A percentile compares a stretch with the other conserved stretches of the same genome.
Evolutionary conservation across 2,113 vertebrate genomes (phyloP).

Genomic region (Rhea americana): DNA sequence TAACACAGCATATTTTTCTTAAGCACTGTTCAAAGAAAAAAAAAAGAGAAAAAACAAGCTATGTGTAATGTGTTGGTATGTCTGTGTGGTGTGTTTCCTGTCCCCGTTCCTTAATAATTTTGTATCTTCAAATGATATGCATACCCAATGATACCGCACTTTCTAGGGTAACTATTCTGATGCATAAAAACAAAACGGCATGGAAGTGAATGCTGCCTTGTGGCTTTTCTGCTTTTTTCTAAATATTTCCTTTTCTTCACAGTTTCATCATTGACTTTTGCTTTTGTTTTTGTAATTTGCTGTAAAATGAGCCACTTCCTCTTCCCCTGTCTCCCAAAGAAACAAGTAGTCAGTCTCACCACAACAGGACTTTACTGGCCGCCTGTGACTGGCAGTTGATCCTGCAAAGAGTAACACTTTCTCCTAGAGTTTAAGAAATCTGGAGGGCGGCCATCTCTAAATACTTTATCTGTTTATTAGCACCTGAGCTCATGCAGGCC

Average conservation of each 20-base stretch:
- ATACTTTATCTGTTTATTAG: neutral
- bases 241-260: neutral
- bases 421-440: neutral
- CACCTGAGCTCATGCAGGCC: neutral
- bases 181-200: neutral
- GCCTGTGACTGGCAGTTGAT: neutral
- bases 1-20: constrained; percentile 60
- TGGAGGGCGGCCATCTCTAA: neutral
- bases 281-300: neutral
- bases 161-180: constrained; percentile 58
- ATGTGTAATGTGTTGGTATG: neutral
- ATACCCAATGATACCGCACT: constrained; percentile 10
- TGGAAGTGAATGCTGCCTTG: constrained; percentile 13
- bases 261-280: neutral
- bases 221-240: neutral
- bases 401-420: neutral
- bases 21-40: constrained; percentile 35
- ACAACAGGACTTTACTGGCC: neutral
- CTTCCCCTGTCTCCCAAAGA: neutral
- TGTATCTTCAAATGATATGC: constrained; percentile 29
- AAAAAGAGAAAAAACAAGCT: neutral
- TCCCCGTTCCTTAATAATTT: constrained; percentile 38
- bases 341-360: neutral
- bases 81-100: constrained; percentile 49
- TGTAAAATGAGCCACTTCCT: neutral